Percentiles rank a stretch among this genome's conserved stretches.
Conservation (phyloP, 1,140 invertebrate species). For the Pseudomyrmex concolor region DNA sequence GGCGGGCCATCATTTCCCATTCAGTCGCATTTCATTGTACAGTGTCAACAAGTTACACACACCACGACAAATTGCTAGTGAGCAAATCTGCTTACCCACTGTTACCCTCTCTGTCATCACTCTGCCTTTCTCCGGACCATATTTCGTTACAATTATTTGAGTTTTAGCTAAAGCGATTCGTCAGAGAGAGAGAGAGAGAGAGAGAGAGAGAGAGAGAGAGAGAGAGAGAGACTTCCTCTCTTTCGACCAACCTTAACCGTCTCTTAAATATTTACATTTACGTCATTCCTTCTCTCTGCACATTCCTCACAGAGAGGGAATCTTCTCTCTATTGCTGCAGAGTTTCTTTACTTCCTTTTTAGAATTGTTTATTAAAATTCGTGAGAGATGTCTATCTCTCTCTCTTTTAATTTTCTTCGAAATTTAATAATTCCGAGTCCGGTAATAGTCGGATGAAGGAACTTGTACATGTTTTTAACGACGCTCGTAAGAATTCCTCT, state of each 20-base stretch:
- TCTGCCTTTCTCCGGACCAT: background rate
- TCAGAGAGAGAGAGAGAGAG: background rate
- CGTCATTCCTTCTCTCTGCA: background rate
- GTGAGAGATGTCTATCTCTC: background rate
- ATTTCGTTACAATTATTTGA: constrained; percentile 44
- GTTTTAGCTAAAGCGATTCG: constrained; percentile 1
- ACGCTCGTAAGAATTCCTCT: background rate
- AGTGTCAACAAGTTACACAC: constrained; percentile 13
- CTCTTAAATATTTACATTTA: constrained; percentile 5
- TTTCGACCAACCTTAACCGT: background rate
- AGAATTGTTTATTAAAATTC: constrained; percentile 1
- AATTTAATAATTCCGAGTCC: background rate
- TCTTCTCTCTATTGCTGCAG: background rate
- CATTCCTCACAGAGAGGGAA: background rate
- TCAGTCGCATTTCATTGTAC: background rate
- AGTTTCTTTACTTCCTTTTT: background rate
- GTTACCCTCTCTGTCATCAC: background rate
- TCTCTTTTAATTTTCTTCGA: constrained; percentile 1
- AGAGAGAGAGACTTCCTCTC: background rate
- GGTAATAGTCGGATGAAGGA: background rate
- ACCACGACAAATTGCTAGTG: background rate
- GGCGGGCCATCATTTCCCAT: background rate
- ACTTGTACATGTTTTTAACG: background rate
- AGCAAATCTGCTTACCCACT: background rate
- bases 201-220: constrained; percentile 4